Base-by-base conservation (phyloP, 2,888 invertebrate genomes). In the Tachystola acroxantha region DNA sequence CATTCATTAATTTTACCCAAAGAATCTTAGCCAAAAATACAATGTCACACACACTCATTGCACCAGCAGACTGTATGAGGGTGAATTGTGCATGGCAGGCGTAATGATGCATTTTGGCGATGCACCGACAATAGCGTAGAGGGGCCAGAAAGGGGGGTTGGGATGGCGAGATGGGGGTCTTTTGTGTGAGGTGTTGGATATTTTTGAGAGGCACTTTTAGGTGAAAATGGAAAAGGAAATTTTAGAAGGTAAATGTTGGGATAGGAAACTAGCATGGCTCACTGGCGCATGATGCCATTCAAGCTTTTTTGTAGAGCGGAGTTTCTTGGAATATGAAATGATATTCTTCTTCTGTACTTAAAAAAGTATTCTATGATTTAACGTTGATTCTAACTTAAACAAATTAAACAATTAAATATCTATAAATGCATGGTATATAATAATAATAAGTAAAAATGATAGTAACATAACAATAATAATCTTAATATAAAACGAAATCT, bases 51-150 rank as follows among this genome's bases (percentile, higher is more conserved):
- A 38, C 53, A 53, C 50, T 32, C 46, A 38, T 14, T 20, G 24
- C 40, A 24, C 11, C 32, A 33, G 32, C 39, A 3, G 16, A 16
- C 16, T 16, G 6, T 16, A 47, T 55, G 45, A 48, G 58, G 58
- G 54, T 42, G 50, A 48, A 58, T 55, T 68, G 68, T 67, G 47
- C 47, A 52, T 48, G 52, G 53, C 62, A 64, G 53, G 42, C 48
- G 64, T 68, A 74, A 74, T 76, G 72, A 70, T 70, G 74, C 71
- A 69, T 64, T 73, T 67, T 49, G 53, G 52, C 53, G 60, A 64
- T 71, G 69, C 71, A 62, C 52, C 58, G 54, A 51, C 56, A 47
- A 49, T 42, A 49, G 43, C 43, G 45, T 44, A 10, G 43, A 39
- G 45, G 47, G 7, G 6, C 22, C 22, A 7, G 19, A 27, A 34